phyloP scores from a whole-genome alignment of 2,888 invertebrate species.

The Cistogaster globosa region DNA sequence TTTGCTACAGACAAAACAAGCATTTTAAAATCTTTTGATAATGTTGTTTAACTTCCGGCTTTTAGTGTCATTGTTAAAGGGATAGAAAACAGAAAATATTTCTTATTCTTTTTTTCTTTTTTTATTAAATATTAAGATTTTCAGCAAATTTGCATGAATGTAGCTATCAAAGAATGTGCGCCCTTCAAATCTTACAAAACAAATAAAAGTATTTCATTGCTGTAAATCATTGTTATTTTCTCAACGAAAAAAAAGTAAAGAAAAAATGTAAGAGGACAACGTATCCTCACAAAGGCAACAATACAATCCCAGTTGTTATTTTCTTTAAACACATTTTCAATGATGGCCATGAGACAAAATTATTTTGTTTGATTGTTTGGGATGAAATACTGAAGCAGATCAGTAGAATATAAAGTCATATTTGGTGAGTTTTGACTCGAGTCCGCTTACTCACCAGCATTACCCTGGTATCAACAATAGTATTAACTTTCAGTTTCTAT shows the following conservation, averaged over 20 bases:
- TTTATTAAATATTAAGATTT: conserved; percentile 32
- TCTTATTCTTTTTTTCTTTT: conserved; percentile 18
- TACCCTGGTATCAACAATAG: too few species aligned
- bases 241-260: not conserved
- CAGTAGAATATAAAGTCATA: too few species aligned
- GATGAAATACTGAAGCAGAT: too few species aligned
- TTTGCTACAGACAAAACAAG: too few species aligned
- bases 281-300: too few species aligned
- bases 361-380: too few species aligned
- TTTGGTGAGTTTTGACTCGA: too few species aligned
- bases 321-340: too few species aligned
- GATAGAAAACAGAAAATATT: not conserved
- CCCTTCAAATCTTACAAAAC: conserved; percentile 18
- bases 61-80: conserved; percentile 29
- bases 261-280: not conserved
- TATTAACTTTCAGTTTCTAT: too few species aligned
- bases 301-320: too few species aligned
- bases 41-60: conserved; percentile 6
- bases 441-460: too few species aligned
- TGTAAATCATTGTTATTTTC: conserved; percentile 54
- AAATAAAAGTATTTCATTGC: conserved; percentile 54
- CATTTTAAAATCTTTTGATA: conserved; percentile 17
- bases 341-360: too few species aligned
- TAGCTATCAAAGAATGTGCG: conserved; percentile 3
- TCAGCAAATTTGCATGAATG: conserved; percentile 46